Percentiles rank a stretch among this genome's conserved stretches.
Evolutionary conservation across 2,797 vertebrate genomes (phyloP).

Genomic region (Smutsia gigantea): DNA sequence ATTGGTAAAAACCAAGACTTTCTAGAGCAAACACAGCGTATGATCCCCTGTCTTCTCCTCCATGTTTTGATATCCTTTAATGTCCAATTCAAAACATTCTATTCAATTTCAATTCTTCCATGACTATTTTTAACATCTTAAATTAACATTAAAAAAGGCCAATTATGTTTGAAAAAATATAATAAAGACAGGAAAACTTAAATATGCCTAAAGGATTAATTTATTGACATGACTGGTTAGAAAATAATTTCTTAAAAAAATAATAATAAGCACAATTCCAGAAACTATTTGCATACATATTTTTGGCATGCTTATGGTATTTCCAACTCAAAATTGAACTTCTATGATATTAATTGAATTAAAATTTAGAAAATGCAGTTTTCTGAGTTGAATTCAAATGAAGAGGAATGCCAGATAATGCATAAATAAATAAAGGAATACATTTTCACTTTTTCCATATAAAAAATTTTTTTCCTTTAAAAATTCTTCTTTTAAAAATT

Average conservation of each 20-base stretch:
- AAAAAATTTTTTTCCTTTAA: background rate
- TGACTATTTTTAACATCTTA: background rate
- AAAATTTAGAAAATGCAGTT: background rate
- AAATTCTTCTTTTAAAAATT: constrained; percentile 1
- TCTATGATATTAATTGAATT: background rate
- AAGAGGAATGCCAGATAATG: background rate
- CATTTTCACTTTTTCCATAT: background rate
- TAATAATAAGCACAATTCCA: constrained; percentile 45
- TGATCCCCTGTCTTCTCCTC: background rate
- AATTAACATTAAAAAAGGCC: background rate
- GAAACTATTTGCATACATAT: constrained; percentile 33
- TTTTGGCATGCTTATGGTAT: constrained; percentile 6
- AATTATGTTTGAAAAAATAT: background rate
- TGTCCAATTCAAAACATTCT: background rate
- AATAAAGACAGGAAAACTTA: constrained; percentile 65
- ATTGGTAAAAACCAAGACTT: background rate
- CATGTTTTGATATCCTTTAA: background rate
- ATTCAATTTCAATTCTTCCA: background rate
- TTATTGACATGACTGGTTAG: constrained; percentile 77
- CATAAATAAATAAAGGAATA: constrained; percentile 55
- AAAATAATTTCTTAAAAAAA: constrained; percentile 51
- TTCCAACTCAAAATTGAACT: constrained; percentile 7
- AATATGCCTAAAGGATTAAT: constrained; percentile 71
- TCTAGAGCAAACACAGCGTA: background rate
- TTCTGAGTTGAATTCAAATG: constrained; percentile 46